These are phyloP conservation scores for Cyphomyrus plagiostoma DNA, from an alignment of 2,113 vertebrate species.

Conservation along the genomic window DNA sequence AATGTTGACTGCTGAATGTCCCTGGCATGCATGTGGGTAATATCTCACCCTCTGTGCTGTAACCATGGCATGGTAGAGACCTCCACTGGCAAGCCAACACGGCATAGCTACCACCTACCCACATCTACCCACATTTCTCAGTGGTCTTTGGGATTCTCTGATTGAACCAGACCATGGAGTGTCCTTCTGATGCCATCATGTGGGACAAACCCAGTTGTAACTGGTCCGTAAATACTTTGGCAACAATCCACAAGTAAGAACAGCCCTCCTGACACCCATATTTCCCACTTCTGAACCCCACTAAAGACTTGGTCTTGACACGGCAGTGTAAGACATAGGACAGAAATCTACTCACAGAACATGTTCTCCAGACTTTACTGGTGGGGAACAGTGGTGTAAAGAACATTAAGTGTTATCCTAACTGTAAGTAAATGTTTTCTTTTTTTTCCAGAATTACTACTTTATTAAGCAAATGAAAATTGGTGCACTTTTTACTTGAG, in stretches of 20 bases:
- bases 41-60: not conserved
- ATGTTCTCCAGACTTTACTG: not conserved
- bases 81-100: not conserved
- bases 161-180: not conserved
- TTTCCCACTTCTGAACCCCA: not conserved
- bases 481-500: not conserved
- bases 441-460: not conserved
- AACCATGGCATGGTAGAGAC: not conserved
- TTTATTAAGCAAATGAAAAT: not conserved
- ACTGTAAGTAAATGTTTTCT: not conserved
- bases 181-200: not conserved
- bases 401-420: not conserved
- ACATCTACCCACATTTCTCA: not conserved
- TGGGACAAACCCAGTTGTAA: no score
- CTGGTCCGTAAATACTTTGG: not conserved
- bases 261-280: not conserved
- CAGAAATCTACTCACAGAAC: not conserved
- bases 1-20: not conserved
- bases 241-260: not conserved
- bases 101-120: not conserved
- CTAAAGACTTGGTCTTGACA: not conserved
- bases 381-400: not conserved
- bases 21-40: not conserved
- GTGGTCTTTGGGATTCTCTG: not conserved
- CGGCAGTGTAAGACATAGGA: not conserved